Evolutionary conservation across 2,888 invertebrate species (phyloP).

Genomic region (Phlogophora meticulosa): DNA sequence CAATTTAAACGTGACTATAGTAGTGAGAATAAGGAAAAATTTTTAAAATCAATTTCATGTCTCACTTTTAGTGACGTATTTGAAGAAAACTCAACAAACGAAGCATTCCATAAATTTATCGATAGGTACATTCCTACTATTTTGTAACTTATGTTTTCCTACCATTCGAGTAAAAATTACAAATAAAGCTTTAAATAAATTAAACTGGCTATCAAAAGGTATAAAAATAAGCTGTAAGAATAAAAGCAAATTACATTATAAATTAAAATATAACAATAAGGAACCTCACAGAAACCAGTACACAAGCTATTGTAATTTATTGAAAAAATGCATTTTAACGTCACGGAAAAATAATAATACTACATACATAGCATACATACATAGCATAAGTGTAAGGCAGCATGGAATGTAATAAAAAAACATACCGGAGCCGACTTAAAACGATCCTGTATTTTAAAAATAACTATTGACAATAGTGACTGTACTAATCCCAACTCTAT

Average conservation of each 20-base stretch:
- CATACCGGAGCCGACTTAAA: too few relatives aligned
- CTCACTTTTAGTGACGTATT: too few relatives aligned
- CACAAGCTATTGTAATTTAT: too few relatives aligned
- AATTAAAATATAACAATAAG: neutral
- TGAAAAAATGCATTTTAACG: neutral
- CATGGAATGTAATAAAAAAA: too few relatives aligned
- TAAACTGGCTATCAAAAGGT: slow-evolving; percentile 1
- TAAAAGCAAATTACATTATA: slow-evolving; percentile 3
- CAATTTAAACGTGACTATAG: neutral
- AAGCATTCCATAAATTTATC: neutral
- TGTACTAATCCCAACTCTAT: too few relatives aligned
- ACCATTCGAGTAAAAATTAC: neutral
- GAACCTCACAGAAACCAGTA: too few relatives aligned
- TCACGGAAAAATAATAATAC: neutral
- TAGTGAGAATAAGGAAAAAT: neutral
- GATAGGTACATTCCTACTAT: neutral
- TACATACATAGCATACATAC: too few relatives aligned
- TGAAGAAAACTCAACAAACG: too few relatives aligned
- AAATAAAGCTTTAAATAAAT: slow-evolving; percentile 1
- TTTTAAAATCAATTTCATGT: too few relatives aligned
- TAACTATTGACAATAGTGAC: too few relatives aligned
- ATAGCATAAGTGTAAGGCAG: too few relatives aligned
- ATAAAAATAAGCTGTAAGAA: neutral
- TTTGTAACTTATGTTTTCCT: slow-evolving; percentile 1
- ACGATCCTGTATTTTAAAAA: too few relatives aligned